These are phyloP conservation scores for Nematostella vectensis DNA, from an alignment of 92 coral and sea anemone species.

Conservation along the genomic window DNA sequence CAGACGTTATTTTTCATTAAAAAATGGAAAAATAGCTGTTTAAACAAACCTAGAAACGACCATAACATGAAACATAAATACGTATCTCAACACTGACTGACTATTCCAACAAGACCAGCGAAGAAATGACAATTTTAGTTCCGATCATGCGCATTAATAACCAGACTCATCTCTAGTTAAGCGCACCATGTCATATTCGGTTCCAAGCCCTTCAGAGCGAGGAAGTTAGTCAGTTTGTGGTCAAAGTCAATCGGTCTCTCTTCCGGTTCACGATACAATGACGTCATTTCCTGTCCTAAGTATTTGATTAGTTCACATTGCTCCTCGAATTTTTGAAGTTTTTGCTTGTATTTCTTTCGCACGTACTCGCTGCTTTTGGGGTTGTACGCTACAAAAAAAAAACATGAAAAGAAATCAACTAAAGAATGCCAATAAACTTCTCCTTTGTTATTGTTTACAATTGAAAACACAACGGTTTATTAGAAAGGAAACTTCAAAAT, in stretches of 20 bases:
- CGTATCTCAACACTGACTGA: too few relatives aligned
- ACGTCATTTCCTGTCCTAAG: constrained; percentile 90
- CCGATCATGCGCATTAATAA: too few relatives aligned
- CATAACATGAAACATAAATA: too few relatives aligned
- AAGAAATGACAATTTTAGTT: too few relatives aligned
- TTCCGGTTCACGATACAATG: constrained; percentile 68
- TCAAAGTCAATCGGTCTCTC: constrained; percentile 98
- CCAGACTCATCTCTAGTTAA: constrained; percentile 8
- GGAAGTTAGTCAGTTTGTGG: constrained; percentile 68
- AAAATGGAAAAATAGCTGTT: too few relatives aligned
- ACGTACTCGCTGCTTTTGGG: constrained; percentile 93
- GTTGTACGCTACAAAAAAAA: constrained; percentile 67
- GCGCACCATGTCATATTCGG: constrained; percentile 70
- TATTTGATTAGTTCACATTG: constrained; percentile 84
- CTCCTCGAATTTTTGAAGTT: constrained; percentile 82
- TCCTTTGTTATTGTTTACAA: constrained; percentile 93
- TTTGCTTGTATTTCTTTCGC: constrained; percentile 84
- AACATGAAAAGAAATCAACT: not conserved
- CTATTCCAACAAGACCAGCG: too few relatives aligned
- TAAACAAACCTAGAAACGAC: too few relatives aligned
- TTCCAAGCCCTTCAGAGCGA: constrained; percentile 77
- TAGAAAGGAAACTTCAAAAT: too few relatives aligned
- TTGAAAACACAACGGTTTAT: constrained; percentile 75
- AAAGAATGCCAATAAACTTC: not conserved
- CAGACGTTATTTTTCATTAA: too few relatives aligned